Base-by-base conservation (phyloP, 2,113 vertebrate species). In the Holacanthus passer region DNA sequence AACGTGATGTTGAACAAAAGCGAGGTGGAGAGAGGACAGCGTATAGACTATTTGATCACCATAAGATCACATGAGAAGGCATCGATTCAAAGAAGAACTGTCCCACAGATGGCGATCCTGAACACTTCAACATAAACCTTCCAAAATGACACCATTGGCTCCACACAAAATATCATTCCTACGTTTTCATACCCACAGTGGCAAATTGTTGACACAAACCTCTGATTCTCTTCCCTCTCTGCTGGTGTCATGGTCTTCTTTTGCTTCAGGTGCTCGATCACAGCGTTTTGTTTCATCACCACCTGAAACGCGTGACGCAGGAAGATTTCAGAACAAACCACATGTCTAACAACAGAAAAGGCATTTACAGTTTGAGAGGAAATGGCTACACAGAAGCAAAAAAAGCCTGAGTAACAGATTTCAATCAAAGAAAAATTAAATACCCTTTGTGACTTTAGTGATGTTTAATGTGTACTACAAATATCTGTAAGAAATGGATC, bases 241-340 rank as follows among this genome's bases (percentile, higher is more conserved):
- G 96, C 95, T 71, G 97, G 97, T 56, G 97, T 98, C 95, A 99
- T 89, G n/a, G 96, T 97, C 91, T 98, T 98, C 95, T 97, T 99
- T 94, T 99, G 97, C 89, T 98, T 99, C 87, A 99, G 94, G 92
- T 99, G 97, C 85, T 99, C 98, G 77, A 99, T 98, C 55, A 96
- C 96, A 82, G 98, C 98, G 58, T 99, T 99, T 90, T 99, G 98
- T 85, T 99, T 99, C 97, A 98, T 97, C 87, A 99, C 96, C 94
- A 99, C 97, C 98, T 99, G 63, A 74, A 84, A 84, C n/a, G 77
- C 7, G 19, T 0, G 14, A 32, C 0, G 7, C 7, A 43, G 19
- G 19, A 67, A 45, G 19, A 56, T 7, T 8, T 60, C 17, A 55
- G 60, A 81, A 63, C 11, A 70, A 73, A 68, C 20, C 27, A 41